Conservation (phyloP, 2,888 invertebrate species). For the Eueremaeus valkanovi region DNA sequence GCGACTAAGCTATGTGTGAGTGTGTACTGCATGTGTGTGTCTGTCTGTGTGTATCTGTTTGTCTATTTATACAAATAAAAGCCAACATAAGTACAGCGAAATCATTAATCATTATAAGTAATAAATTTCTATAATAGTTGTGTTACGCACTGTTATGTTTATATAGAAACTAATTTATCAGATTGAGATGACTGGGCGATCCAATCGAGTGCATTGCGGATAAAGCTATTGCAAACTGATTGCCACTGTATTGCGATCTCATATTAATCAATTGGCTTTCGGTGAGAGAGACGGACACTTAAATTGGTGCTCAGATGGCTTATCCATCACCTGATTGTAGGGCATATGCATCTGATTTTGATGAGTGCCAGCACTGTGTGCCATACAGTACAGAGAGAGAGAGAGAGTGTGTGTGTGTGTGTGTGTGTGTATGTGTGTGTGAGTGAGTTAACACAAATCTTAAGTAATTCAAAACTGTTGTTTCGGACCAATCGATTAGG, state of each 20-base stretch:
- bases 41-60: not conserved
- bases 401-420: too few species aligned
- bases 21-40: not conserved
- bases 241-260: not conserved
- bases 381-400: not conserved
- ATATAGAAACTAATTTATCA: slow-evolving; percentile 28
- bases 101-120: slow-evolving; percentile 30
- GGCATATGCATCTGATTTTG: slow-evolving; percentile 17
- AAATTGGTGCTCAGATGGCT: too few species aligned
- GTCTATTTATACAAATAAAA: slow-evolving; percentile 28
- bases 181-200: not conserved
- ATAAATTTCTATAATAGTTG: slow-evolving; percentile 27
- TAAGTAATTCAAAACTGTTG: not conserved
- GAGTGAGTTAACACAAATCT: not conserved
- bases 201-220: not conserved
- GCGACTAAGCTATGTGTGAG: too few species aligned
- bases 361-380: not conserved
- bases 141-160: slow-evolving; percentile 17
- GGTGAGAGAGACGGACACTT: slow-evolving; percentile 25
- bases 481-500: slow-evolving; percentile 25
- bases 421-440: too few species aligned
- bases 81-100: not conserved
- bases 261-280: slow-evolving; percentile 6
- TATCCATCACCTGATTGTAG: not conserved
- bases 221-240: not conserved